Percentiles rank a stretch among this genome's conserved stretches.
phyloP scores from a whole-genome alignment of 2,888 invertebrate genomes.

The Schrankia costaestrigalis region DNA sequence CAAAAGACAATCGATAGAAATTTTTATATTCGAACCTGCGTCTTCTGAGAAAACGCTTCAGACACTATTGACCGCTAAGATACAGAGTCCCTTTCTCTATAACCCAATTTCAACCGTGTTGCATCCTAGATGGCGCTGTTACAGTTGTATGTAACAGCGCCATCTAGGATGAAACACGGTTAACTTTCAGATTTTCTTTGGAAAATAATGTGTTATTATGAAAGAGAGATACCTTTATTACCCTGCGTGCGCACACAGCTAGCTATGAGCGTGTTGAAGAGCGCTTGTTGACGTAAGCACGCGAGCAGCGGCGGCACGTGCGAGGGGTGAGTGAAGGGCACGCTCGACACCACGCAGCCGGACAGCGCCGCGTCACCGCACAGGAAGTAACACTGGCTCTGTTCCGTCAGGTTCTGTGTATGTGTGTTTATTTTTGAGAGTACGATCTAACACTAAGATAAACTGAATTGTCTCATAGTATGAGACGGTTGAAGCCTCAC shows the following conservation, averaged over 20 bases:
- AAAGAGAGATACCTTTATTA: slow-evolving; percentile 82
- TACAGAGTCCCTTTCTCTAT: too few species aligned
- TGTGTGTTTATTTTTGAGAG: neutral
- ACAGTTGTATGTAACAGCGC: too few species aligned
- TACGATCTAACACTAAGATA: too few species aligned
- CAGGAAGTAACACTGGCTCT: slow-evolving; percentile 96
- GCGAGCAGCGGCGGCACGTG: slow-evolving; percentile 94
- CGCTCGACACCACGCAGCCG: slow-evolving; percentile 87
- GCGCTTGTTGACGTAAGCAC: slow-evolving; percentile 92
- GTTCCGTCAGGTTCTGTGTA: slow-evolving; percentile 91
- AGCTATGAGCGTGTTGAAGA: slow-evolving; percentile 93
- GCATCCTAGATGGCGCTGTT: too few species aligned
- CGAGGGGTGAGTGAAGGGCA: slow-evolving; percentile 96
- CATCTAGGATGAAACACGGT: too few species aligned
- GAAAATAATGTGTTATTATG: neutral
- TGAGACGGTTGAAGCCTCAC: too few species aligned
- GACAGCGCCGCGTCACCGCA: slow-evolving; percentile 88
- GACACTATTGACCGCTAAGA: too few species aligned
- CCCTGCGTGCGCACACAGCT: slow-evolving; percentile 93
- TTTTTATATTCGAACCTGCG: too few species aligned
- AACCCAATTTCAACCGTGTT: too few species aligned
- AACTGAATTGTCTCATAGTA: too few species aligned
- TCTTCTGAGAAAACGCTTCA: too few species aligned
- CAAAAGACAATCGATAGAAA: too few species aligned
- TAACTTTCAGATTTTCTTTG: neutral